Evolutionary conservation across 2,113 vertebrate species (phyloP).

Genomic region (Corythaixoides concolor): DNA sequence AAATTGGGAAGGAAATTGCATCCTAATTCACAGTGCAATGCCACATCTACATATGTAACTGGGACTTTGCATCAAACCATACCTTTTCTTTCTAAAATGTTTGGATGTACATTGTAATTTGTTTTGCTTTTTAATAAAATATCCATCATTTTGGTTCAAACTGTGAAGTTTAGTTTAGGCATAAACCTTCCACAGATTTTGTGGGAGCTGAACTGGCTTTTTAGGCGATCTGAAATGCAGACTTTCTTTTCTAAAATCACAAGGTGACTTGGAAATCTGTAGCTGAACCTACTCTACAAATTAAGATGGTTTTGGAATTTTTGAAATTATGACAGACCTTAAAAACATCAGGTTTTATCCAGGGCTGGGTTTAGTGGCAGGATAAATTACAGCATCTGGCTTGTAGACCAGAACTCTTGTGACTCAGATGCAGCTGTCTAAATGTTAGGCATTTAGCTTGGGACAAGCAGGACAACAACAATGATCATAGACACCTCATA

Average conservation of each 20-base stretch:
- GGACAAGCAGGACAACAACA: neutral
- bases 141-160: neutral
- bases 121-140: neutral
- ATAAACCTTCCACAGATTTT: neutral
- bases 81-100: neutral
- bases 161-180: neutral
- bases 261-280: neutral
- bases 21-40: neutral
- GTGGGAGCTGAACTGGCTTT: neutral
- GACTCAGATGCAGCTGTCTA: neutral
- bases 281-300: neutral
- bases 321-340: neutral
- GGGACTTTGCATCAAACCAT: neutral
- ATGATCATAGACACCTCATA: neutral
- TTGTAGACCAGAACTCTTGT: neutral
- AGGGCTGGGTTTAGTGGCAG: neutral
- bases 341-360: neutral
- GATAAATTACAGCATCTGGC: neutral
- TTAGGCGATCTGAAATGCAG: neutral
- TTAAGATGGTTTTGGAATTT: neutral
- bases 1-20: neutral
- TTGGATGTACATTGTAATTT: neutral
- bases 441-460: neutral
- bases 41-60: neutral
- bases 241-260: neutral